Conservation (phyloP, 2,888 invertebrate species). For the Drosophila paramelanica region DNA sequence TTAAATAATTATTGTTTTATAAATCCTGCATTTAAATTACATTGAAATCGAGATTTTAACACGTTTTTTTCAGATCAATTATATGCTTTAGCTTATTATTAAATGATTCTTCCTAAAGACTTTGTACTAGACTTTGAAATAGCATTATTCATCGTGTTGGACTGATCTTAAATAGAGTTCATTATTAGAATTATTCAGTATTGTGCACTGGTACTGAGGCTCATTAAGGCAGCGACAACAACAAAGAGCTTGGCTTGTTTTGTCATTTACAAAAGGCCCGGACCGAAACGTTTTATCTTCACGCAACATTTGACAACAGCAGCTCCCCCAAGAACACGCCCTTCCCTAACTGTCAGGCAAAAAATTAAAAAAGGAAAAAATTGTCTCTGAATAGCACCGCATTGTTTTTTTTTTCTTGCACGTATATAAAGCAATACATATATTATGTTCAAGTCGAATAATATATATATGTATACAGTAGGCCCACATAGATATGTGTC, state of each 20-base stretch:
- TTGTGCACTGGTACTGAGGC: slow-evolving; percentile 17
- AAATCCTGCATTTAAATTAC: no score
- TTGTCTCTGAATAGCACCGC: slow-evolving; percentile 48
- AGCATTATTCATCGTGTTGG: slow-evolving; percentile 4
- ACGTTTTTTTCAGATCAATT: no score
- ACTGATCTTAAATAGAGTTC: neutral
- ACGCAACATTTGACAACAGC: slow-evolving; percentile 69
- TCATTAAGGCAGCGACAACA: slow-evolving; percentile 40
- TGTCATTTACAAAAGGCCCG: slow-evolving; percentile 25
- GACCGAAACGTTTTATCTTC: slow-evolving; percentile 61
- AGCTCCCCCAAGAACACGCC: slow-evolving; percentile 9
- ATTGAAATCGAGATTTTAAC: no score
- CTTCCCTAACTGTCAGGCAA: neutral
- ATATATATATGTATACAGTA: slow-evolving; percentile 12
- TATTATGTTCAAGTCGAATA: slow-evolving; percentile 1
- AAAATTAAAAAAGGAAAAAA: slow-evolving; percentile 12
- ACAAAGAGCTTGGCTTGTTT: slow-evolving; percentile 55
- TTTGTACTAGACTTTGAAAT: neutral
- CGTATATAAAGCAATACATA: slow-evolving; percentile 1
- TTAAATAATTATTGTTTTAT: neutral
- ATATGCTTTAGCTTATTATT: no score
- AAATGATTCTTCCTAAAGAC: neutral
- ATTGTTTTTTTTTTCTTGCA: slow-evolving; percentile 52
- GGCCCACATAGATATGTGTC: slow-evolving; percentile 18
- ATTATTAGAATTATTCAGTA: neutral